These are phyloP conservation scores for Sylvilagus bachmani DNA, from an alignment of 2,113 vertebrate genomes.

Conservation along the genomic window DNA sequence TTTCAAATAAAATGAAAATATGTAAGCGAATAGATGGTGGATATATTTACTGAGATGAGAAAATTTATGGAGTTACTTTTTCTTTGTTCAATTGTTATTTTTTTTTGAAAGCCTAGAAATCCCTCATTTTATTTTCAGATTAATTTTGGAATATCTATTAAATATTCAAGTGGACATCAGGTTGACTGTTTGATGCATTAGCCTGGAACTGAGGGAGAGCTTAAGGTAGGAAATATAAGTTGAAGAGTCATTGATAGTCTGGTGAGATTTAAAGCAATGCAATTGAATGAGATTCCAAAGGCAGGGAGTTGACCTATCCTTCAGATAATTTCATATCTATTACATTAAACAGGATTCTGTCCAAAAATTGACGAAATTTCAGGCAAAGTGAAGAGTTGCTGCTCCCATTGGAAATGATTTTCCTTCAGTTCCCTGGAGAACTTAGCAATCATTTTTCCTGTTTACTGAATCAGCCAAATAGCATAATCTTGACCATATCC, in stretches of 20 bases:
- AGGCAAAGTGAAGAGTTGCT: neutral
- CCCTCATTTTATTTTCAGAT: neutral
- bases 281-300: neutral
- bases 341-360: neutral
- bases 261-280: neutral
- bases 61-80: neutral
- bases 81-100: neutral
- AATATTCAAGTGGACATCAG: neutral
- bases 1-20: too few species aligned
- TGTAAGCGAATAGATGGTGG: neutral
- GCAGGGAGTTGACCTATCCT: neutral
- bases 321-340: constrained; percentile 1
- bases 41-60: neutral
- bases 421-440: neutral
- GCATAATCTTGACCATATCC: constrained; percentile 28
- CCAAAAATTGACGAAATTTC: neutral
- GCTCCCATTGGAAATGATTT: neutral
- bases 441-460: neutral
- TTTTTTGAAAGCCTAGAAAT: neutral
- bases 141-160: neutral
- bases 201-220: neutral
- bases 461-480: constrained; percentile 43
- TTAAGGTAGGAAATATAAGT: neutral
- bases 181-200: neutral
- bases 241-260: neutral